These are phyloP conservation scores for Andrena bucephala DNA, from an alignment of 2,888 invertebrate genomes.

Conservation along the genomic window DNA sequence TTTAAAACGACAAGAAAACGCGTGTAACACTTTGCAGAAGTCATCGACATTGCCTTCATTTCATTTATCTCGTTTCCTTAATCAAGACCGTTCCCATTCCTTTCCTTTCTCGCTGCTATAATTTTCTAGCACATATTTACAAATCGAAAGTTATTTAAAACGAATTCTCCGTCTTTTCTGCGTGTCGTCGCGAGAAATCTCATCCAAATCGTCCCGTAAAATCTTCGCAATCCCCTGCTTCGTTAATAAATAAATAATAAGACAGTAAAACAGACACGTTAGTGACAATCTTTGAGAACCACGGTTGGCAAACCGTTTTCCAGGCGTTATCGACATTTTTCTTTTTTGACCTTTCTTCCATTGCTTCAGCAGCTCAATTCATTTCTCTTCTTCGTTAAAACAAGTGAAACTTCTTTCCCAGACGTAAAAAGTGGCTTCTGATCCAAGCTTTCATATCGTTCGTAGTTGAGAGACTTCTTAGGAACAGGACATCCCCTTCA, in stretches of 20 bases:
- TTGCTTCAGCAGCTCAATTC: no score
- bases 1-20: no score
- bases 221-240: slow-evolving; percentile 24
- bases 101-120: neutral
- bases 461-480: slow-evolving; percentile 4
- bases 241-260: slow-evolving; percentile 54
- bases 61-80: neutral
- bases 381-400: neutral
- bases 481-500: neutral
- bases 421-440: neutral
- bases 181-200: neutral
- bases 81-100: neutral
- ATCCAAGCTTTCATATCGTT: neutral
- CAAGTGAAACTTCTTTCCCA: neutral
- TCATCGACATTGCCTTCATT: neutral
- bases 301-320: neutral
- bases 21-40: neutral
- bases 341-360: neutral
- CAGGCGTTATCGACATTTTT: neutral
- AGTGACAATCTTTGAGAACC: neutral
- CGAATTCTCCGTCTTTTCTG: slow-evolving; percentile 1
- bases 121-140: slow-evolving; percentile 43
- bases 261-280: slow-evolving; percentile 8
- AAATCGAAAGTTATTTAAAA: slow-evolving; percentile 20
- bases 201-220: slow-evolving; percentile 13